Conservation (phyloP, 2,797 vertebrate genomes). For the Crypturellus tataupa region DNA sequence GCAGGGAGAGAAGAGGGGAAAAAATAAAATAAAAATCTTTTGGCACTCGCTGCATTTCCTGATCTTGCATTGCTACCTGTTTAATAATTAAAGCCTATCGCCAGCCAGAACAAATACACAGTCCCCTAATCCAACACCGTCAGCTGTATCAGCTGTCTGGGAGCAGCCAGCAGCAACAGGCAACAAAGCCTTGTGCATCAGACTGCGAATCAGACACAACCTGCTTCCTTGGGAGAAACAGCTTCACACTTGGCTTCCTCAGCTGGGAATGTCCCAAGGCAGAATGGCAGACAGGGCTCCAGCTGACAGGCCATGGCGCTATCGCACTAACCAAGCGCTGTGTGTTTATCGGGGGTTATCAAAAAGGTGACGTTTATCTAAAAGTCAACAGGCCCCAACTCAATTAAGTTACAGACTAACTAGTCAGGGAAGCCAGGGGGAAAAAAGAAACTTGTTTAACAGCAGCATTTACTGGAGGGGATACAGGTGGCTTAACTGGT, state of each 20-base stretch:
- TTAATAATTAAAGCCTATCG: not conserved
- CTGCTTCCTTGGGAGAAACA: not conserved
- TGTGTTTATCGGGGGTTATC: slow-evolving; percentile 12
- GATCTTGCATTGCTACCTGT: accelerated
- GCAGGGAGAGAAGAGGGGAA: accelerated
- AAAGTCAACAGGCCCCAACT: slow-evolving; percentile 11
- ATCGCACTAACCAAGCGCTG: not conserved
- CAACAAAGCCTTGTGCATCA: not conserved
- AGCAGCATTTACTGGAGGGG: not conserved
- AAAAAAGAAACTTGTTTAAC: not conserved
- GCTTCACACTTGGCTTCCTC: not conserved
- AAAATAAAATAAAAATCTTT: not conserved
- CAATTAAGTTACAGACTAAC: not conserved
- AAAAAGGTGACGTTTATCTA: not conserved
- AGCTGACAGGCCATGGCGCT: not conserved
- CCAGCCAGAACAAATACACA: not conserved
- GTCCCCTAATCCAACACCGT: not conserved
- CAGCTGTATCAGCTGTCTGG: not conserved
- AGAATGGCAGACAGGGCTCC: not conserved
- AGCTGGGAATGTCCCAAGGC: not conserved
- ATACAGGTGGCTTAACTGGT: not conserved
- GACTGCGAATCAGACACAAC: not conserved
- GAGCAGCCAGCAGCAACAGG: not conserved
- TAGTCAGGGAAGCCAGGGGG: not conserved
- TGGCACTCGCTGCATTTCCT: not conserved